Evolutionary conservation across 2,888 invertebrate genomes (phyloP).

Genomic region (Spicauda simplicius): DNA sequence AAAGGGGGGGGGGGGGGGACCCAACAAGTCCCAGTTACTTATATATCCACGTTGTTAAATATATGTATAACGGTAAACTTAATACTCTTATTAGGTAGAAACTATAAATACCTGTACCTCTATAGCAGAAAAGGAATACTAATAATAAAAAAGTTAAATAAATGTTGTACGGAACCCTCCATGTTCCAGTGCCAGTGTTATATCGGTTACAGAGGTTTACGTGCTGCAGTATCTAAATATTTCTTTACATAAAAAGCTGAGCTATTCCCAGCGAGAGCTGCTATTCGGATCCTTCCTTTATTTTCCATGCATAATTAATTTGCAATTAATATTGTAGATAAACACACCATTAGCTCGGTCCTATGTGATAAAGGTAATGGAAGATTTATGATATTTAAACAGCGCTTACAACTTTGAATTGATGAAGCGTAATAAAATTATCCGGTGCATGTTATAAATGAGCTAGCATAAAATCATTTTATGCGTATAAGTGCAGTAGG

Average conservation of each 20-base stretch:
- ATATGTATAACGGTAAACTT: too few species aligned
- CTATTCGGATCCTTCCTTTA: conserved; percentile 21
- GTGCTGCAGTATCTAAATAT: neutral
- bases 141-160: too few species aligned
- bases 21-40: too few species aligned
- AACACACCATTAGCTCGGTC: conserved; percentile 27
- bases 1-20: too few species aligned
- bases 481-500: neutral
- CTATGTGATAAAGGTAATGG: conserved; percentile 29
- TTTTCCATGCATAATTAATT: conserved; percentile 33
- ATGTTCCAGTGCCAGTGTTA: too few species aligned
- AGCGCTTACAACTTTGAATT: conserved; percentile 24
- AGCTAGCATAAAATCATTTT: conserved; percentile 9
- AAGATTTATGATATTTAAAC: conserved; percentile 33
- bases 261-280: neutral
- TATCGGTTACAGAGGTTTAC: neutral
- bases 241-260: neutral
- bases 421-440: conserved; percentile 25
- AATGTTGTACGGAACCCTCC: too few species aligned
- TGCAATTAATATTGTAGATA: conserved; percentile 32
- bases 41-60: too few species aligned
- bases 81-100: too few species aligned
- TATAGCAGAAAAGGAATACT: too few species aligned
- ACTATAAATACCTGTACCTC: too few species aligned
- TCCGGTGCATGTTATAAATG: conserved; percentile 22